phyloP scores from a whole-genome alignment of 2,888 invertebrate species.

The Onthophagus sagittarius region DNA sequence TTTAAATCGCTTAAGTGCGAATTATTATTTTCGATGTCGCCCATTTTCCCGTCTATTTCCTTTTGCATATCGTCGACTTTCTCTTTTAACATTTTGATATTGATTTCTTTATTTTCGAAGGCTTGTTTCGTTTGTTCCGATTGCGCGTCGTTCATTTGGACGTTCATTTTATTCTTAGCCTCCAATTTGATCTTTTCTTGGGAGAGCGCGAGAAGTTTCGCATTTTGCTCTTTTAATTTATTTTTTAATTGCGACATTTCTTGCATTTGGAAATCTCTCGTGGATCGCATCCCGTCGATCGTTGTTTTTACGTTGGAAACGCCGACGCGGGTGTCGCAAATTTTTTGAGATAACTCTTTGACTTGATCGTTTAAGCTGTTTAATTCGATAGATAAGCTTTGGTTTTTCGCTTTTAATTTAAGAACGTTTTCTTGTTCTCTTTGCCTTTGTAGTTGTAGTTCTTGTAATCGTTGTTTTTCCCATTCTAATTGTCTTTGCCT shows the following conservation, averaged over 20 bases:
- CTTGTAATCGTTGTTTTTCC: constrained; percentile 83
- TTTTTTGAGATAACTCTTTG: constrained; percentile 74
- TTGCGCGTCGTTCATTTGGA: constrained; percentile 48
- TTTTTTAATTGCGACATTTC: constrained; percentile 82
- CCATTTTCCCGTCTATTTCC: constrained; percentile 74
- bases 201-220: constrained; percentile 70
- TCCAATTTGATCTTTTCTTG: constrained; percentile 82
- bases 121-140: constrained; percentile 58
- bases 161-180: constrained; percentile 61
- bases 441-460: constrained; percentile 80
- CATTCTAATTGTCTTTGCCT: constrained; percentile 92
- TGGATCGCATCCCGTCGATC: constrained; percentile 93
- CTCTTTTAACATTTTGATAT: constrained; percentile 57
- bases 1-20: constrained; percentile 70
- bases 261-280: constrained; percentile 85
- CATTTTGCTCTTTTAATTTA: constrained; percentile 80
- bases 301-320: constrained; percentile 89
- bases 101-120: constrained; percentile 64
- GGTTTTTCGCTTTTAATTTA: constrained; percentile 82
- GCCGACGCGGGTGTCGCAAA: constrained; percentile 77
- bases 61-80: constrained; percentile 72
- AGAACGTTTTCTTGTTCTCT: constrained; percentile 82
- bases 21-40: constrained; percentile 79
- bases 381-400: constrained; percentile 76
- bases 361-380: constrained; percentile 59